A percentile compares a stretch with the other conserved stretches of the same genome.
These are phyloP conservation scores for Heliconius erato DNA, from an alignment of 2,888 invertebrate species.

Conservation along the genomic window DNA sequence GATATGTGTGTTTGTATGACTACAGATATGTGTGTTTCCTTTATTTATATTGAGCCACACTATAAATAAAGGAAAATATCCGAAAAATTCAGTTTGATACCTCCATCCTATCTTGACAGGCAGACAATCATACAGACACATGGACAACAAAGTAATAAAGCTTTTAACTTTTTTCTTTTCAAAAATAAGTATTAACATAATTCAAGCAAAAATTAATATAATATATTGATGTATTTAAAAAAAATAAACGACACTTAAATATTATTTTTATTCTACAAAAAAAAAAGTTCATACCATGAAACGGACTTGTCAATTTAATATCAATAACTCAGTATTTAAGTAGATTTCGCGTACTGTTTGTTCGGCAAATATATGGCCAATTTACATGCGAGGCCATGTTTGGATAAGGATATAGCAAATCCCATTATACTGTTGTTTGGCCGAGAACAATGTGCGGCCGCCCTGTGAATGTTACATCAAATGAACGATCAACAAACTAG, in stretches of 20 bases:
- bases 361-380: conserved; percentile 62
- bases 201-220: too few relatives aligned
- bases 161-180: too few relatives aligned
- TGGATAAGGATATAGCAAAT: conserved; percentile 59
- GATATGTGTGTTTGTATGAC: too few relatives aligned
- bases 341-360: conserved; percentile 49
- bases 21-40: too few relatives aligned
- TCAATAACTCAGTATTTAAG: not conserved
- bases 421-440: conserved; percentile 58
- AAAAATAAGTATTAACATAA: too few relatives aligned
- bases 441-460: conserved; percentile 55
- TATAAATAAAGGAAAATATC: too few relatives aligned
- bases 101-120: too few relatives aligned
- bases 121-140: too few relatives aligned
- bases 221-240: not conserved
- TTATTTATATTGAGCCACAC: too few relatives aligned
- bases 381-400: conserved; percentile 62
- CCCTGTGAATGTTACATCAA: conserved; percentile 61
- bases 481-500: conserved; percentile 55
- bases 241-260: not conserved
- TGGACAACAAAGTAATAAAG: too few relatives aligned
- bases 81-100: too few relatives aligned
- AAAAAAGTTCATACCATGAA: not conserved
- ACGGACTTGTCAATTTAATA: conserved; percentile 5
- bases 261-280: not conserved